Conservation (phyloP, 2,113 vertebrate genomes). For the Tichodroma muraria region DNA sequence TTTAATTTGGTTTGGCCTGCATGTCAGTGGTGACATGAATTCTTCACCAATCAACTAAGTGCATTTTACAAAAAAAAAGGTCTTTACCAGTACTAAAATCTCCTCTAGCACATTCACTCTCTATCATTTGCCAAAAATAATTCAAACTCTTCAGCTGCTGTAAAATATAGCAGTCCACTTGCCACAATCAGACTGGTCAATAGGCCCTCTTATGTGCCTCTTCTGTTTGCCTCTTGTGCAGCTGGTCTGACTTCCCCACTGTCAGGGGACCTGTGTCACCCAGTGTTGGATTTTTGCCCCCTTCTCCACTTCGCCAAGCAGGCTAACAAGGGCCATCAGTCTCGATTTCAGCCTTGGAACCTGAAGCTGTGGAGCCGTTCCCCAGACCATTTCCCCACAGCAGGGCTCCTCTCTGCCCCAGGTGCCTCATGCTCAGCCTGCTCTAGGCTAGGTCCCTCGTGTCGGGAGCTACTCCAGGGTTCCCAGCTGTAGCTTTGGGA, state of each 20-base stretch:
- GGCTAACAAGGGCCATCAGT: neutral
- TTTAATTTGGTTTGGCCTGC: neutral
- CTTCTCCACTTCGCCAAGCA: neutral
- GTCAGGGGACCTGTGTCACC: too few species aligned
- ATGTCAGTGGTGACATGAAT: neutral
- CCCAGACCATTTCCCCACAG: too few species aligned
- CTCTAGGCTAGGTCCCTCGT: accelerated
- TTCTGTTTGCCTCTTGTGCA: neutral
- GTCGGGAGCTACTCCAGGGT: accelerated
- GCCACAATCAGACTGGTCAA: neutral
- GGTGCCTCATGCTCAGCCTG: accelerated
- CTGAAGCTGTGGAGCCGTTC: neutral
- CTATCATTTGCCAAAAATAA: neutral
- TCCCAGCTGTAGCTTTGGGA: neutral
- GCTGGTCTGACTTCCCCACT: neutral
- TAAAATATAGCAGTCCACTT: neutral
- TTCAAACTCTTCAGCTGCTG: neutral
- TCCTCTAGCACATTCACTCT: neutral
- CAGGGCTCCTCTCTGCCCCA: neutral
- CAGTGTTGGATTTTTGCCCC: too few species aligned
- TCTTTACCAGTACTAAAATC: neutral
- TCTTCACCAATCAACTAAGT: neutral
- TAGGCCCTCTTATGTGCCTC: accelerated
- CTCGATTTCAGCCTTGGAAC: neutral
- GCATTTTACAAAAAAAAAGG: neutral